Evolutionary conservation across 2,113 vertebrate species (phyloP).

Genomic region (Megaceryle torquata): DNA sequence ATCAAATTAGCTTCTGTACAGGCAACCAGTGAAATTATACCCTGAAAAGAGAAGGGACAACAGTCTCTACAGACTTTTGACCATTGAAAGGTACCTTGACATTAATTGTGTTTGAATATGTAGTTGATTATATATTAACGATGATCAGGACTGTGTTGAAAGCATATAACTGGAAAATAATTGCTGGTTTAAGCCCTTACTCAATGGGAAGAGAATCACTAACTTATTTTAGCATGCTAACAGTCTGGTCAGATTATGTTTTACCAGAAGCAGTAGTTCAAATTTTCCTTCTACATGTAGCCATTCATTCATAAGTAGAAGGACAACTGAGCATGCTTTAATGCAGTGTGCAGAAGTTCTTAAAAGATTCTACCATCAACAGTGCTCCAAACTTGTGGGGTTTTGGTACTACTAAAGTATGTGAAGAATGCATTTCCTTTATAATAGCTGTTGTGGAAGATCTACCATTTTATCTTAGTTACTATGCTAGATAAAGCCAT

Average conservation of each 20-base stretch:
- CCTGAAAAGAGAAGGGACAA: background rate
- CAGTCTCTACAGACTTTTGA: background rate
- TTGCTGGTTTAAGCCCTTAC: background rate
- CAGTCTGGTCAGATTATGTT: background rate
- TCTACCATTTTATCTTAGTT: background rate
- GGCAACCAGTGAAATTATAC: background rate
- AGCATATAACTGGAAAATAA: background rate
- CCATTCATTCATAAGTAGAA: background rate
- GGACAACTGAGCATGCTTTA: background rate
- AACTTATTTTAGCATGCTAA: background rate
- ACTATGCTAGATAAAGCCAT: background rate
- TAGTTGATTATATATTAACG: background rate
- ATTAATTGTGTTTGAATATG: background rate
- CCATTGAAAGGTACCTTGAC: background rate
- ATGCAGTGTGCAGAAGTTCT: background rate
- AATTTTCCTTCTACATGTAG: background rate
- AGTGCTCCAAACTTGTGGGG: background rate
- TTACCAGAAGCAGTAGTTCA: background rate
- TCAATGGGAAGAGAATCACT: background rate
- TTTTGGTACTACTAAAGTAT: background rate
- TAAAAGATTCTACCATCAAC: background rate
- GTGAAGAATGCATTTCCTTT: background rate
- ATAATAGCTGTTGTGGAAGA: background rate
- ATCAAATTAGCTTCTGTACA: background rate
- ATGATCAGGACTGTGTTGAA: background rate